These are phyloP conservation scores for Drosophila jambulina DNA, from an alignment of 1,140 invertebrate species.

Conservation along the genomic window DNA sequence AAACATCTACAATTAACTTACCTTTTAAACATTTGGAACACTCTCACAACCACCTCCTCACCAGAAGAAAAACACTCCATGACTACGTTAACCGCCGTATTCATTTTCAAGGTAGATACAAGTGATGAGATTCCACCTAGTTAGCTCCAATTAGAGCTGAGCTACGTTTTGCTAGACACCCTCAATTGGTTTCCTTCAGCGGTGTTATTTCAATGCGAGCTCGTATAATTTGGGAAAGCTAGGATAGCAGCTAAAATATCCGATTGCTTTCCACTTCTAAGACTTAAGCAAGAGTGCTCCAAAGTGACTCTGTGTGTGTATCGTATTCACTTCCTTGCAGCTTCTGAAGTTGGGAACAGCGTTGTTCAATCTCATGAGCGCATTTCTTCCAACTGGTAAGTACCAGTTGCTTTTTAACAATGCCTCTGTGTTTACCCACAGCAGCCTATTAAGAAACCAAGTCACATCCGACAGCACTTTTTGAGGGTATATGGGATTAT, in stretches of 20 bases:
- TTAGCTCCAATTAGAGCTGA: neutral
- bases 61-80: too few species aligned
- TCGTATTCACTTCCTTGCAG: neutral
- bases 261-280: too few species aligned
- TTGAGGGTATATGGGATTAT: slow-evolving; percentile 51
- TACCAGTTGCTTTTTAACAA: neutral
- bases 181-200: neutral
- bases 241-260: too few species aligned
- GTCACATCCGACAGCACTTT: neutral
- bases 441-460: neutral
- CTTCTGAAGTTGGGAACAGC: neutral
- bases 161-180: neutral
- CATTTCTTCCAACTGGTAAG: too few species aligned
- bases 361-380: neutral
- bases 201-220: neutral
- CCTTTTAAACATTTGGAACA: too few species aligned
- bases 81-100: too few species aligned
- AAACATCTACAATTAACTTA: too few species aligned
- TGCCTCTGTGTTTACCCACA: neutral
- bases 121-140: neutral
- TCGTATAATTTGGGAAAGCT: neutral
- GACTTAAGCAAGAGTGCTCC: too few species aligned
- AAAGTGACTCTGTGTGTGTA: too few species aligned
- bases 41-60: too few species aligned
- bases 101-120: too few species aligned